Conservation (phyloP, 2,113 vertebrate species). For the Zingel zingel region DNA sequence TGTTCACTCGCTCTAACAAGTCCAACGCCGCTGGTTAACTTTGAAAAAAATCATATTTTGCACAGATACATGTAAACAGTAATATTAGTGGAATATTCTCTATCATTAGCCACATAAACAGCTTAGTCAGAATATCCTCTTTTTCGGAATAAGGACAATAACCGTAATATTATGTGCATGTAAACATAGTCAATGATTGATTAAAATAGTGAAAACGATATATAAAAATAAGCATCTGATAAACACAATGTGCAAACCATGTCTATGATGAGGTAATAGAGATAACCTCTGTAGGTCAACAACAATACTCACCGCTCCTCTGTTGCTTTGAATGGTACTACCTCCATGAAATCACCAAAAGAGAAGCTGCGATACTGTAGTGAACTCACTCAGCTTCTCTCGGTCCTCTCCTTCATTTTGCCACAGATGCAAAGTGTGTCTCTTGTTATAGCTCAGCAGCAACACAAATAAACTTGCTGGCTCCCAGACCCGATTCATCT, state of each 20-base stretch:
- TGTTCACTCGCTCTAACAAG: too few species aligned
- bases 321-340: background rate
- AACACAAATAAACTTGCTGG: constrained; percentile 61
- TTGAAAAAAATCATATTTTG: too few species aligned
- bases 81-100: too few species aligned
- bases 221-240: background rate
- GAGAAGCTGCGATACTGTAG: constrained; percentile 24
- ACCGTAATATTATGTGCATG: too few species aligned
- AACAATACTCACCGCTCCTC: background rate
- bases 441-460: constrained; percentile 56
- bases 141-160: too few species aligned
- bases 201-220: background rate
- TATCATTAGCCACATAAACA: too few species aligned
- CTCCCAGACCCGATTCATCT: constrained; percentile 58
- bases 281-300: background rate
- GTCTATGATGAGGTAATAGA: background rate
- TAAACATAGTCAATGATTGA: background rate
- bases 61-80: too few species aligned
- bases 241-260: background rate
- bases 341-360: background rate
- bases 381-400: constrained; percentile 22
- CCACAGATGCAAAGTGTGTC: constrained; percentile 36
- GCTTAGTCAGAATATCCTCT: too few species aligned
- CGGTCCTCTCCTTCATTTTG: constrained; percentile 26
- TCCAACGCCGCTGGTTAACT: too few species aligned